Evolutionary conservation across 1,140 invertebrate species (phyloP).

Genomic region (Berghia stephanieae): DNA sequence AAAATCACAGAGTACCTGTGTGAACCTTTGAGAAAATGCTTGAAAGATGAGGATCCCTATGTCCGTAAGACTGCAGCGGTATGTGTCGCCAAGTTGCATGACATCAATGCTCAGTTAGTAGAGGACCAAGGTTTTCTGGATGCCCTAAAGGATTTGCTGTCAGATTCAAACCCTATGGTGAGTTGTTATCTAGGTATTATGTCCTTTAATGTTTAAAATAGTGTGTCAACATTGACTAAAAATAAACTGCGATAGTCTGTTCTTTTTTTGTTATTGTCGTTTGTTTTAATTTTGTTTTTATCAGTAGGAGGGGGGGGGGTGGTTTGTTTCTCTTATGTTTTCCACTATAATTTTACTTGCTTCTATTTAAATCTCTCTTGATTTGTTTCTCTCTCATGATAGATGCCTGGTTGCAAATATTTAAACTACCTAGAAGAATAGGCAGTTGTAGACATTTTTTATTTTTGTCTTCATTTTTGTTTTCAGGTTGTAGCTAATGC

Average conservation of each 20-base stretch:
- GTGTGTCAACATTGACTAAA: background rate
- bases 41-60: slow-evolving; percentile 98
- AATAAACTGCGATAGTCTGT: background rate
- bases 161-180: slow-evolving; percentile 99
- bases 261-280: background rate
- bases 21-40: slow-evolving; percentile 96
- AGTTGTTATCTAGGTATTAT: slow-evolving; percentile 16
- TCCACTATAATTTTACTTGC: no score
- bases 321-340: no score
- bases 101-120: slow-evolving; percentile 97
- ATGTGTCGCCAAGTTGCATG: slow-evolving; percentile 98
- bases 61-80: slow-evolving; percentile 99
- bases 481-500: slow-evolving; percentile 96
- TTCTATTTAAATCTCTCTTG: no score
- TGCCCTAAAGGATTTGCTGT: slow-evolving; percentile 94
- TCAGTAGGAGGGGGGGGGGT: no score
- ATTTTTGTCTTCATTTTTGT: slow-evolving; percentile 15
- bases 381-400: no score
- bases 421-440: no score
- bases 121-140: slow-evolving; percentile 99
- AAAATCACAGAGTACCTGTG: slow-evolving; percentile 99
- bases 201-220: background rate
- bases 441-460: no score
- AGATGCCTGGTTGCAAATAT: no score
- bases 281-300: slow-evolving; percentile 19